These are phyloP conservation scores for Hiodon alosoides DNA, from an alignment of 2,113 vertebrate species.

Conservation along the genomic window DNA sequence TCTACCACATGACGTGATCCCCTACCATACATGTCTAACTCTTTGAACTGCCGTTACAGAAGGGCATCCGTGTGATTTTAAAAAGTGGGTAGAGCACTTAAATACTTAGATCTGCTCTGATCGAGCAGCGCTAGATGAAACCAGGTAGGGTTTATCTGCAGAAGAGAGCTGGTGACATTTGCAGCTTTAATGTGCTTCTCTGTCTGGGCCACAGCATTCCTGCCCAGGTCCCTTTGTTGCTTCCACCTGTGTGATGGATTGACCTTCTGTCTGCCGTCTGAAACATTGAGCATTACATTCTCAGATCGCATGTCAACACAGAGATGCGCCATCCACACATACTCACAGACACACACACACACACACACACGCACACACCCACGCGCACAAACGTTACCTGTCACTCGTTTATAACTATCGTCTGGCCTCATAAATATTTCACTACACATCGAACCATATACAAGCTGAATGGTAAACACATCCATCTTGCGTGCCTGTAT, in stretches of 20 bases:
- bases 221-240: background rate
- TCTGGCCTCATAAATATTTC: constrained; percentile 30
- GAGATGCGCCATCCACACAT: background rate
- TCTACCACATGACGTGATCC: no score
- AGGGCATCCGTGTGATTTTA: no score
- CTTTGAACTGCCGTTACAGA: no score
- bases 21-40: no score
- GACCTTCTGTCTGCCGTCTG: background rate
- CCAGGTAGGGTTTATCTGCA: background rate
- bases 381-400: constrained; percentile 3
- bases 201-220: no score
- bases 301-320: background rate
- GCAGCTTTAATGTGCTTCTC: background rate
- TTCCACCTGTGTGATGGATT: background rate
- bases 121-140: no score
- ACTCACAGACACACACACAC: background rate
- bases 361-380: background rate
- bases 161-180: background rate
- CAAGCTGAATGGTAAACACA: constrained; percentile 46
- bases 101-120: no score
- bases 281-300: background rate
- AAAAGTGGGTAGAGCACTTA: no score
- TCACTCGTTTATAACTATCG: constrained; percentile 26
- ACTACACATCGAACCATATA: constrained; percentile 27
- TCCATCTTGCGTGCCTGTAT: constrained; percentile 37